phyloP scores from a whole-genome alignment of 30 jellyfish, hydroid and myxozoan species.

The Hydractinia echinata region DNA sequence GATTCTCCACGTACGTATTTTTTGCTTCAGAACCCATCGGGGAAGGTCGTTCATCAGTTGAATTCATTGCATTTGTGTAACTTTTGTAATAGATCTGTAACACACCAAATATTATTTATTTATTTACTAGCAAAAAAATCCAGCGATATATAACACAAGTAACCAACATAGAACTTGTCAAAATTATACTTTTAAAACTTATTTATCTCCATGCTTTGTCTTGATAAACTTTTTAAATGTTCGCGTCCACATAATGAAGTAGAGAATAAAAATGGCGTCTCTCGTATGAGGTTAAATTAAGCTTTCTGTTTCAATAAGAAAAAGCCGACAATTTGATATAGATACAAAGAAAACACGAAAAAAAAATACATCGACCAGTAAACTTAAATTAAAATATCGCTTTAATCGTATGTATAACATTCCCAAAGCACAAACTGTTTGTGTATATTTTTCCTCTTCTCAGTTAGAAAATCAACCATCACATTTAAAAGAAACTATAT shows the following conservation, averaged over 20 bases:
- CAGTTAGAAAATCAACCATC: neutral
- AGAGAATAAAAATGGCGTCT: conserved; percentile 33
- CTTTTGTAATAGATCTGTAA: neutral
- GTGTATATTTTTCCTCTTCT: neutral
- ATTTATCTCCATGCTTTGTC: neutral
- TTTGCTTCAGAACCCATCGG: conserved; percentile 43
- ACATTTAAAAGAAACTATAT: conserved; percentile 2
- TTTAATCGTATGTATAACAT: too few relatives aligned
- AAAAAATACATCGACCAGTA: too few relatives aligned
- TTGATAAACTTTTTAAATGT: too few relatives aligned
- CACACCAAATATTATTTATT: neutral
- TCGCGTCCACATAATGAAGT: too few relatives aligned
- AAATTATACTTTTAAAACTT: too few relatives aligned
- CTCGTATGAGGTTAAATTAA: conserved; percentile 16
- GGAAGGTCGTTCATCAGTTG: conserved; percentile 24
- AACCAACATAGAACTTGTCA: too few relatives aligned
- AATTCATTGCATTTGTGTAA: conserved; percentile 4
- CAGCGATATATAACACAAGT: too few relatives aligned
- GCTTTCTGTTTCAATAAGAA: conserved; percentile 15
- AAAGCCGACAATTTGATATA: conserved; percentile 11
- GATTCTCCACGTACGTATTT: conserved; percentile 1
- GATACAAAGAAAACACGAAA: too few relatives aligned
- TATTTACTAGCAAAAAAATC: too few relatives aligned
- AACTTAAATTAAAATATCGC: too few relatives aligned
- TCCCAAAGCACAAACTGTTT: too few relatives aligned